Percentiles rank a stretch among this genome's conserved stretches.
phyloP scores from a whole-genome alignment of 2,888 invertebrate species.

The Caenorhabditis sp. region DNA sequence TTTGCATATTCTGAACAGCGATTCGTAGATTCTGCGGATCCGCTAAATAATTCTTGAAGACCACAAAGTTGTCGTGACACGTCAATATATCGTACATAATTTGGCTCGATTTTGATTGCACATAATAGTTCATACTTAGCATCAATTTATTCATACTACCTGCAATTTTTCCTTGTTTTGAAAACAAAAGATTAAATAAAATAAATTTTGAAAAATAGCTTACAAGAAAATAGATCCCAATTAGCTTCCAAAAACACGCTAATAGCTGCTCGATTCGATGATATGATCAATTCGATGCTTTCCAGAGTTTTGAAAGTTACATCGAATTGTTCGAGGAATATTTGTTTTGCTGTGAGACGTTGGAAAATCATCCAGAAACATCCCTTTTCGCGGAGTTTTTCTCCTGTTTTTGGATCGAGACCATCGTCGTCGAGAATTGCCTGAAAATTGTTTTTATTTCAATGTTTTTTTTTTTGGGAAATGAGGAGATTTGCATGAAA shows the following conservation, averaged over 20 bases:
- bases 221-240: slow-evolving; percentile 4
- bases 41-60: slow-evolving; percentile 8
- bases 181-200: not conserved
- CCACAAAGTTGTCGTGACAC: not conserved
- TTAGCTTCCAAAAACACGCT: slow-evolving; percentile 6
- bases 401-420: not conserved
- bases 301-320: not conserved
- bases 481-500: no score
- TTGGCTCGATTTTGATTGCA: slow-evolving; percentile 12
- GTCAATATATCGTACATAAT: slow-evolving; percentile 12
- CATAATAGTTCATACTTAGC: slow-evolving; percentile 6
- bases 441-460: no score
- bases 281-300: not conserved
- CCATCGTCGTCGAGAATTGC: slow-evolving; percentile 16
- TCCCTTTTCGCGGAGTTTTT: not conserved
- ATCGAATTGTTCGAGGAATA: slow-evolving; percentile 10
- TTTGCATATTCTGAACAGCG: no score
- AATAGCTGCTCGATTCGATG: slow-evolving; percentile 1
- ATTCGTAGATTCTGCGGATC: slow-evolving; percentile 1
- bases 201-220: not conserved
- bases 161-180: not conserved
- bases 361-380: slow-evolving; percentile 16
- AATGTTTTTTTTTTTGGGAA: no score
- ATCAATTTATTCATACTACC: slow-evolving; percentile 11
- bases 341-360: not conserved